Evolutionary conservation across 2,888 invertebrate species (phyloP).

Genomic region (Tribolium freemani): DNA sequence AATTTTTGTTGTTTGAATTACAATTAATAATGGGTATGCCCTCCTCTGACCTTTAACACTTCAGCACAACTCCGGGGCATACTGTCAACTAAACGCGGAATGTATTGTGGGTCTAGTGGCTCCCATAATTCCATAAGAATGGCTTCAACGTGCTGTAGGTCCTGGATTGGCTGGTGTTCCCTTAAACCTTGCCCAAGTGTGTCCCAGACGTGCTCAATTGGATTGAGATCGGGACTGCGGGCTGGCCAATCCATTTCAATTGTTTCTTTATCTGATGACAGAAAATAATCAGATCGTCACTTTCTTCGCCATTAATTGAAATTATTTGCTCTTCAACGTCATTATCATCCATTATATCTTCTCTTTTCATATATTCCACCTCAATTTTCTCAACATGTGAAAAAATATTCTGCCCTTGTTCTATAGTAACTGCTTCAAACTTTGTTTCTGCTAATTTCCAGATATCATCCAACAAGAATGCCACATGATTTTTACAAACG

Average conservation of each 20-base stretch:
- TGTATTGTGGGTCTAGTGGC: no score
- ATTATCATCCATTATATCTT: constrained; percentile 9
- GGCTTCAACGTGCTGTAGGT: neutral
- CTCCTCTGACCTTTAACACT: no score
- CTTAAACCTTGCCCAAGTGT: neutral
- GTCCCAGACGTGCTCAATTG: no score
- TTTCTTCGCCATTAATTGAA: constrained; percentile 1
- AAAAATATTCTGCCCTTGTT: constrained; percentile 33
- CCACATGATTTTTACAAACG: constrained; percentile 47
- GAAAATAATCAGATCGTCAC: neutral
- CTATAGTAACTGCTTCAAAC: constrained; percentile 33
- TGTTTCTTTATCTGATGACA: constrained; percentile 11
- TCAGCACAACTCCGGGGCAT: no score
- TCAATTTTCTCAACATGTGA: neutral
- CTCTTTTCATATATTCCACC: neutral
- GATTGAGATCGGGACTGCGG: no score
- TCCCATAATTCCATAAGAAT: no score
- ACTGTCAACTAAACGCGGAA: no score
- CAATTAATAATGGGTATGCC: no score
- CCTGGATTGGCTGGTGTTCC: neutral
- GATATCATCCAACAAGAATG: constrained; percentile 45
- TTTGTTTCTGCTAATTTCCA: constrained; percentile 36
- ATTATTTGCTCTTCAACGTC: neutral
- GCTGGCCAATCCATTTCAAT: neutral
- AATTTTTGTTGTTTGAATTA: no score